These are phyloP conservation scores for Philaethria dido DNA, from an alignment of 2,888 invertebrate genomes.

Conservation along the genomic window DNA sequence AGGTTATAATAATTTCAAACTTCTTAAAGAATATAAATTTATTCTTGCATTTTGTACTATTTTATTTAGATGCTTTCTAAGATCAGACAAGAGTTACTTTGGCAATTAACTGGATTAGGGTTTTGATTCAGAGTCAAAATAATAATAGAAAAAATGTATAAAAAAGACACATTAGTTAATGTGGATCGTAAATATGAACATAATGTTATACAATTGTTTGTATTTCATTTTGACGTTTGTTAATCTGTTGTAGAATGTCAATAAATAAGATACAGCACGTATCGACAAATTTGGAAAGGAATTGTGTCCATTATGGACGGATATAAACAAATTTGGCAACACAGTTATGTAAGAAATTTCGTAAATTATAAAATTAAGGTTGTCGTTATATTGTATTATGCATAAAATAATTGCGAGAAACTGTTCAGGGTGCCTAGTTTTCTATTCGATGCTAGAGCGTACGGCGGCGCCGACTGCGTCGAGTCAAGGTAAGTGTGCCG, in stretches of 20 bases:
- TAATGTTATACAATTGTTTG: too few relatives aligned
- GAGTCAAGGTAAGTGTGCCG: constrained; percentile 84
- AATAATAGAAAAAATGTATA: too few relatives aligned
- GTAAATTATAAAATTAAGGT: constrained; percentile 13
- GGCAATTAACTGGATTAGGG: too few relatives aligned
- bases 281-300: not conserved
- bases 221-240: not conserved
- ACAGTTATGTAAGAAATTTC: not conserved
- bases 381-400: constrained; percentile 44
- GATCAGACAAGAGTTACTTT: too few relatives aligned
- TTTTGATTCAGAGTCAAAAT: too few relatives aligned
- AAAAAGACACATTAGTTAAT: too few relatives aligned
- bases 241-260: not conserved
- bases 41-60: too few relatives aligned
- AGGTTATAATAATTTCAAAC: too few relatives aligned
- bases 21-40: too few relatives aligned
- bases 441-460: constrained; percentile 65
- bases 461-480: constrained; percentile 63
- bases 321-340: not conserved
- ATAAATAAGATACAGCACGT: not conserved
- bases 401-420: constrained; percentile 58
- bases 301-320: not conserved
- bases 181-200: too few relatives aligned
- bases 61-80: too few relatives aligned
- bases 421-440: constrained; percentile 69